These are phyloP conservation scores for Trichopoda pennipes DNA, from an alignment of 2,888 invertebrate genomes.

Conservation along the genomic window DNA sequence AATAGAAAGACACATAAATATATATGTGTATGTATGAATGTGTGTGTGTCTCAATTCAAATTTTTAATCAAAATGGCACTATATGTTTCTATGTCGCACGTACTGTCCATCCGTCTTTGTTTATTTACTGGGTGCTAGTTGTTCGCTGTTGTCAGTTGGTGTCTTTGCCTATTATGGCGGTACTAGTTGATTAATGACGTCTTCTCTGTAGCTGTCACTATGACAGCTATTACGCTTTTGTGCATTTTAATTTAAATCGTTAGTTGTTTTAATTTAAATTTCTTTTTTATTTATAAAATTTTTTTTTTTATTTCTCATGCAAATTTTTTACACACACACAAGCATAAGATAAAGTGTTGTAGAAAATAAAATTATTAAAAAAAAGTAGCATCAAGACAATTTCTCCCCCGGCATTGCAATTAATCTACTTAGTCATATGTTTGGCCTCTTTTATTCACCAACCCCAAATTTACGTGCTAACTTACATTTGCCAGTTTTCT, in stretches of 20 bases:
- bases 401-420: not conserved
- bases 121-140: slow-evolving; percentile 35
- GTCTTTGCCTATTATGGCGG: slow-evolving; percentile 60
- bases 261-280: slow-evolving; percentile 6
- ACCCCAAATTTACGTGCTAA: not conserved
- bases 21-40: not conserved
- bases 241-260: slow-evolving; percentile 67
- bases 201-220: slow-evolving; percentile 65
- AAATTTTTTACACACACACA: slow-evolving; percentile 3
- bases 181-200: slow-evolving; percentile 69
- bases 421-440: slow-evolving; percentile 1
- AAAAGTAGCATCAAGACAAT: not conserved
- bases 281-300: slow-evolving; percentile 1
- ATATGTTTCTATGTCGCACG: slow-evolving; percentile 16
- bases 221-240: slow-evolving; percentile 68
- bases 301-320: slow-evolving; percentile 11
- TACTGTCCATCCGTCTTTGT: slow-evolving; percentile 19
- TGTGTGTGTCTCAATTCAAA: slow-evolving; percentile 31
- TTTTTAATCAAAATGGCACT: slow-evolving; percentile 43
- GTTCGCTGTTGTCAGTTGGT: slow-evolving; percentile 21
- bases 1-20: not conserved
- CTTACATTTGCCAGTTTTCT: not conserved
- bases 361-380: not conserved
- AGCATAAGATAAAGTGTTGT: not conserved
- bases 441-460: not conserved